Evolutionary conservation across 2,113 vertebrate genomes (phyloP), one percentile per base, ranked within the genome.

Genomic region (Anarrhichthys ocellatus): DNA sequence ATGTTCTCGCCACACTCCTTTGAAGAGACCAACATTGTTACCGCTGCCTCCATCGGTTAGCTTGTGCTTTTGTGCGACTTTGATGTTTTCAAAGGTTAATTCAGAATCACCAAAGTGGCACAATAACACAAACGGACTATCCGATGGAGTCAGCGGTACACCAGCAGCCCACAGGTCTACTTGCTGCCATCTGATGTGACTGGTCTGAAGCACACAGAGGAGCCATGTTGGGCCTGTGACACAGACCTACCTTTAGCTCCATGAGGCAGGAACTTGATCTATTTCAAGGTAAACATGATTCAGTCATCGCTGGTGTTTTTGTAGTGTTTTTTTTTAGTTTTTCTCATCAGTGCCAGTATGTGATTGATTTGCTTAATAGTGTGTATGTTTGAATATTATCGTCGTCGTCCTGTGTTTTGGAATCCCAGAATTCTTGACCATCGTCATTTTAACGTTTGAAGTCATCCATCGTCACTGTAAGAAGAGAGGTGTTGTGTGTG

Each of bases 391-490:
- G 27, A 17, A 34, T 18, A 29, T 58, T 58, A 1, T 29, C 13
- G 17, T 61, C 14, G 5, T 15, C 14, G 5, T 15, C 27, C 24
- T 61, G 58, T 61, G 32, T 61, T 61, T 61, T 61, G 58, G 58
- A 61, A 61, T 61, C 58, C 32, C 58, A 61, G 58, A 61, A 61
- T 61, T 61, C 58, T 61, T 61, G 58, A 34, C 15, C 58, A 34
- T 61, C 29, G 0, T 6, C 22, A 22, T 52, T 9, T 54, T 54
- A n/a, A 15, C 14, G 8, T 61, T 61, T 61, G 13, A 29, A 29
- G 27, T 54, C 50, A n/a, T 22, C 52, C 6, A 6, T 54, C 7
- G 50, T 54, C 50, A 22, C n/a, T 24, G 52, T 54, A 52, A 22
- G 48, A 20, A 50, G 48, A 52, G 48, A 52, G 48, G 52, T 54